Evolutionary conservation across 2,888 invertebrate genomes (phyloP), one percentile per base, ranked within the genome.

Genomic region (Philereme transversata): DNA sequence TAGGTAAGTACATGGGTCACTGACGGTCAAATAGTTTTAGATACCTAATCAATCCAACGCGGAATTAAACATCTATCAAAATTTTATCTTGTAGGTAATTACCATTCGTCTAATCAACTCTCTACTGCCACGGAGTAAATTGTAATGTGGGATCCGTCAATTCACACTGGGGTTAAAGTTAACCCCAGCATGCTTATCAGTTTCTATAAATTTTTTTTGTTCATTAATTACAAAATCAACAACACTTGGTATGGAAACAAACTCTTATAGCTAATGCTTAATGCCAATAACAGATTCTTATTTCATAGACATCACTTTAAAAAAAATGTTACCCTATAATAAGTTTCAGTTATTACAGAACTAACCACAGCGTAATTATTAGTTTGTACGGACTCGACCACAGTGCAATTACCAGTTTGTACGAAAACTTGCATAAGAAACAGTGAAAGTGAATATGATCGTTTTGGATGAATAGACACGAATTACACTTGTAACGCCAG

Each of bases 361-460:
- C 34, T 33, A n/a, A 33, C 10, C 40, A 41, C 41, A 47, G 43
- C 11, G n/a, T 44, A 8, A 11, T 8, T 34, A 40, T 0, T 4
- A 47, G 40, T 49, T 49, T 36, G 53, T 59, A 49, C 8, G 11
- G 11, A 45, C 5, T 5, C 4, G 9, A 41, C 40, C 45, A 60
- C 53, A 53, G 53, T 11, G 3, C 38, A 40, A 34, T 45, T 3
- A 5, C 5, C 33, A 59, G 59, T 53, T 45, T 49, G 35, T 55
- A 60, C n/a, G 41, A 11, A 60, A 43, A 60, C 41, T 36, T 36
- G 38, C 44, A 55, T 58, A 58, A 58, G 54, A 55, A 62, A 62
- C 44, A 62, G 62, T 50, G 63, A 63, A 63, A 63, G 63, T 57
- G 47, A 47, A 53, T 44, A 58, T 50, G 6, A 48, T 41, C 22